These are phyloP conservation scores for Atrichornis clamosus DNA, from an alignment of 2,113 vertebrate genomes.

Conservation along the genomic window DNA sequence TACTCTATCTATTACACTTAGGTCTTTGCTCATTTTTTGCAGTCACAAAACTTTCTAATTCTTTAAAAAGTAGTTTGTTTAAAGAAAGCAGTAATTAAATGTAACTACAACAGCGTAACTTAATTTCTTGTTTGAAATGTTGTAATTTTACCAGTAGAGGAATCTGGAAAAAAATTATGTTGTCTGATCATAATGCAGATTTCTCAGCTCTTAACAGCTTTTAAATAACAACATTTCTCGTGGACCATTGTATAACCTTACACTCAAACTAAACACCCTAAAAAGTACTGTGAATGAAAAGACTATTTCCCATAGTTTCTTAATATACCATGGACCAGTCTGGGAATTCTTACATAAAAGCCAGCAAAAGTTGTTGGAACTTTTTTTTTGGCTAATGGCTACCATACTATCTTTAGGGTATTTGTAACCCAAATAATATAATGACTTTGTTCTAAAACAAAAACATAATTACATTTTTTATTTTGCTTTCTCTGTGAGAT, in stretches of 20 bases:
- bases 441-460: background rate
- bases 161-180: background rate
- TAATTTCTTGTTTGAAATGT: background rate
- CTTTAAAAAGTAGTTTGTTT: background rate
- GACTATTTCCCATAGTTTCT: background rate
- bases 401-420: background rate
- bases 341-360: background rate
- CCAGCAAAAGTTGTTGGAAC: background rate
- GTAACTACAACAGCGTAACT: background rate
- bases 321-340: background rate
- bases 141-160: background rate
- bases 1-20: background rate
- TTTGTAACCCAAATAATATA: background rate
- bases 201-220: background rate
- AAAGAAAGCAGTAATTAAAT: background rate
- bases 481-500: constrained; percentile 75
- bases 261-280: background rate
- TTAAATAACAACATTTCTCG: background rate
- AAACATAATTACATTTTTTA: constrained; percentile 73
- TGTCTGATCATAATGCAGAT: background rate
- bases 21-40: background rate
- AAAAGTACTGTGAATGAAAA: background rate
- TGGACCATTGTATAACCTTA: background rate
- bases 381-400: background rate
- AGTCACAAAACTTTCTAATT: background rate